These are phyloP conservation scores for Temnothorax longispinosus DNA, from an alignment of 1,140 invertebrate genomes.

Conservation along the genomic window DNA sequence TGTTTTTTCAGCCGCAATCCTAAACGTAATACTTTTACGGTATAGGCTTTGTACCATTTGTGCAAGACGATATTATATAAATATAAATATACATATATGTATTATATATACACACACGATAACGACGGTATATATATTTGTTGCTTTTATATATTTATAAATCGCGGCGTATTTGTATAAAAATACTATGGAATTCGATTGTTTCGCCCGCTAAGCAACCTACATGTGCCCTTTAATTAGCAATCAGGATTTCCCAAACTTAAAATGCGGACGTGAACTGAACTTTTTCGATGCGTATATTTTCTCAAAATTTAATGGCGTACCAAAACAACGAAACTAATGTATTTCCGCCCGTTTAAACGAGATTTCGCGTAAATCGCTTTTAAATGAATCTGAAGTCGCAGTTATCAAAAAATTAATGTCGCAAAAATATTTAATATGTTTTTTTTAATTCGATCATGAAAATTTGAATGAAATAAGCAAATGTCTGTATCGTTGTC, in stretches of 20 bases:
- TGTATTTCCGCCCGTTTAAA: not conserved
- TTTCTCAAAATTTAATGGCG: not conserved
- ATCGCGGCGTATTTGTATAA: constrained; percentile 60
- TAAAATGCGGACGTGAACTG: not conserved
- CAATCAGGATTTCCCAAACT: constrained; percentile 40
- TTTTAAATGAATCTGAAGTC: not conserved
- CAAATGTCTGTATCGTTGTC: not conserved
- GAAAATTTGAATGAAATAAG: not conserved
- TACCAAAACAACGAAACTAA: constrained; percentile 4
- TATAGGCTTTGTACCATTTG: constrained; percentile 72
- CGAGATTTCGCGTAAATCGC: not conserved
- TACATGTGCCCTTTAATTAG: constrained; percentile 47
- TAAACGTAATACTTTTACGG: constrained; percentile 51
- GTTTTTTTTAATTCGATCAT: not conserved
- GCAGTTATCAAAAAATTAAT: not conserved
- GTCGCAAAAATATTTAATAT: not conserved
- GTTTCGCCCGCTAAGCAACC: constrained; percentile 33
- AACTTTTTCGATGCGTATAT: not conserved
- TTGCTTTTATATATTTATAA: constrained; percentile 75
- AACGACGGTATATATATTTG: constrained; percentile 64
- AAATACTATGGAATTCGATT: constrained; percentile 31
- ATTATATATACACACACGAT: constrained; percentile 53
- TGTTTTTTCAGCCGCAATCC: constrained; percentile 30
- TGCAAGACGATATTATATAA: constrained; percentile 52
- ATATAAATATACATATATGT: constrained; percentile 54